Base-by-base conservation (phyloP, 2,888 invertebrate species). In the Caenorhabditis macrosperma region DNA sequence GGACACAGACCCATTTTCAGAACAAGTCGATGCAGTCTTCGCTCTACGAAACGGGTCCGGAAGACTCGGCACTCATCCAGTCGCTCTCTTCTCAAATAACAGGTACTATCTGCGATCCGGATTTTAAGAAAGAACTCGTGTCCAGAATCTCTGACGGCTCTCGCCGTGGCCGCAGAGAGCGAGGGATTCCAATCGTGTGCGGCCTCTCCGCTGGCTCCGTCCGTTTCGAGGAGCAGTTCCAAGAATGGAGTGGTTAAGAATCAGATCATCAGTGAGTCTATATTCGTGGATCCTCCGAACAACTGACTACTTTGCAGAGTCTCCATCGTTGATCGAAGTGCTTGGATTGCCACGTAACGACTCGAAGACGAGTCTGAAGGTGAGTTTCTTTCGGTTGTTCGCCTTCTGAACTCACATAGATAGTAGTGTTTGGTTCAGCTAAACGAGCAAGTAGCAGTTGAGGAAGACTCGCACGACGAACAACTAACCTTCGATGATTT, bases 321-420 rank as follows among this genome's bases (percentile, higher is more conserved):
- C 74, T 28, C 84, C 84, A 30, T 84, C 84, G 6, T 46, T 84
- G 2, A 60, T 84, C n/a, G 84, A 84, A 78, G 84, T 84, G n/a
- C 76, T 75, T 1, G 84, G 84, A 7, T 54, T 82, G 20, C 81
- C 83, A 28, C 61, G 61, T 10, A 76, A 74, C 22, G 81, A 82
- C 12, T 83, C 83, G 9, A 77, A 80, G 28, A 52, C 78, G 12
- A 78, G 68, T 59, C 38, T 79, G 38, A 66, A 78, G 61, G 78
- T 66, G 44, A 72, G 66, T 69, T 52, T 57, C 5, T 46, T 20
- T 60, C 10, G n/a, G n/a, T n/a, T 5, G 33, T 24, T 61, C 26
- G 10, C 28, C 28, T 46, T 64, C 10, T 64, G 48, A 24, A 55
- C 59, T 69, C 48, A 60, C 69, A 69, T 69, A 69, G 69, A 15